Evolutionary conservation across 2,113 vertebrate species (phyloP).

Genomic region (Tachysurus fulvidraco): DNA sequence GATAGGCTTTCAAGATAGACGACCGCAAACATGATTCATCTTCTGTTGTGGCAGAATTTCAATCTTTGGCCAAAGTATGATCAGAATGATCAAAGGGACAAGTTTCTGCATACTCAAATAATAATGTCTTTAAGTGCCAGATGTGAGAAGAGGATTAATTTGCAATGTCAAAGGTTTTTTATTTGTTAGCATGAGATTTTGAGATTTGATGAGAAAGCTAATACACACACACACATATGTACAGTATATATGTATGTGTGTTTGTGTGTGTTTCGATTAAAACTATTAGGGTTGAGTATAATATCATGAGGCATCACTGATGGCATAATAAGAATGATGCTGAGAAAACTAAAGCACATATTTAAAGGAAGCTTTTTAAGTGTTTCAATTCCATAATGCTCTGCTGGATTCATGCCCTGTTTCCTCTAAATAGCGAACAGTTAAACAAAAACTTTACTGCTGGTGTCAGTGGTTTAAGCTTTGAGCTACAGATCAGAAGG

Average conservation of each 20-base stretch:
- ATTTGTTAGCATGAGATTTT: background rate
- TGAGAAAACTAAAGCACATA: background rate
- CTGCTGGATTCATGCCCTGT: background rate
- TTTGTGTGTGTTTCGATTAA: background rate
- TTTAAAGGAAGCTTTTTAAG: background rate
- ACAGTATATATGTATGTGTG: too few relatives aligned
- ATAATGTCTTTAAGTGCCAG: constrained; percentile 39
- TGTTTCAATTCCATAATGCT: background rate
- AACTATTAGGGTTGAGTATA: background rate
- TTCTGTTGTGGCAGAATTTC: constrained; percentile 16
- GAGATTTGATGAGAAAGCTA: background rate
- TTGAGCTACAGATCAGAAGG: background rate
- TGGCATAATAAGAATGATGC: background rate
- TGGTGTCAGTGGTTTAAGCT: background rate
- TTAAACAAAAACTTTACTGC: background rate
- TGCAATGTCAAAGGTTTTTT: constrained; percentile 34
- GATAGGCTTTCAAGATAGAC: constrained; percentile 29
- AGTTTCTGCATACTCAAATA: constrained; percentile 29
- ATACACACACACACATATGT: background rate
- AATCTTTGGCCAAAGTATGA: constrained; percentile 20
- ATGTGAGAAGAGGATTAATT: constrained; percentile 50
- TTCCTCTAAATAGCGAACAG: background rate
- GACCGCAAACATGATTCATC: constrained; percentile 16
- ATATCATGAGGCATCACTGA: background rate
- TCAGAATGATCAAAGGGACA: constrained; percentile 58